A percentile compares a stretch with the other conserved stretches of the same genome.
Conservation (phyloP, 2,113 vertebrate genomes). For the Microcebus jonahi region DNA sequence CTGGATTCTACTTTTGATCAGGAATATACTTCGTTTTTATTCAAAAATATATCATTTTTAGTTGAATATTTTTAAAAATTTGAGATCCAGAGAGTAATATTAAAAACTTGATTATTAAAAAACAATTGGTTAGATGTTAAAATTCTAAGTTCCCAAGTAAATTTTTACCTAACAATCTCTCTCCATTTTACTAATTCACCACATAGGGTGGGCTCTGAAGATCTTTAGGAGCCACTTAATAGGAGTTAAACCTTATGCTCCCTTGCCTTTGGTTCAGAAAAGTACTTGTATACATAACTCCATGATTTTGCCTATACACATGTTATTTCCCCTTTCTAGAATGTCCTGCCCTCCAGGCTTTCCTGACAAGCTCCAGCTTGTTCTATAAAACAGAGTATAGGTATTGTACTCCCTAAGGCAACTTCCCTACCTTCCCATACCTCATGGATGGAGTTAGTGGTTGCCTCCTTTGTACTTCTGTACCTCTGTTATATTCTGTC, state of each 20-base stretch:
- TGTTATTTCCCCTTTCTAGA: not conserved
- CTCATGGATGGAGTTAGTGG: not conserved
- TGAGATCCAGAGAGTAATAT: not conserved
- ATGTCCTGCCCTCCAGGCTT: not conserved
- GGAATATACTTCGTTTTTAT: not conserved
- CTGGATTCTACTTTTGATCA: not conserved
- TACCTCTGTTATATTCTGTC: not conserved
- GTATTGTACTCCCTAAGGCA: too few species aligned
- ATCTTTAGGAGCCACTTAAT: not conserved
- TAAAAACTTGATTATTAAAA: not conserved
- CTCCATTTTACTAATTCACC: not conserved
- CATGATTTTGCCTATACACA: not conserved
- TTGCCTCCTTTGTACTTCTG: not conserved
- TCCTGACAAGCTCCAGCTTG: not conserved
- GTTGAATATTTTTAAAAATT: not conserved
- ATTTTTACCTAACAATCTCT: not conserved
- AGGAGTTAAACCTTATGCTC: not conserved
- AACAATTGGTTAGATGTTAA: not conserved
- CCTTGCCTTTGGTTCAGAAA: not conserved
- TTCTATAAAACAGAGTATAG: not conserved
- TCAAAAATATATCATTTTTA: not conserved
- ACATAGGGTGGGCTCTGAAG: not conserved
- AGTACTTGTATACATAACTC: not conserved
- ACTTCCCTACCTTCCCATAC: not conserved
- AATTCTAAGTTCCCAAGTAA: not conserved